Base-by-base conservation (phyloP, 2,797 vertebrate species). In the Epinephelus coioides region DNA sequence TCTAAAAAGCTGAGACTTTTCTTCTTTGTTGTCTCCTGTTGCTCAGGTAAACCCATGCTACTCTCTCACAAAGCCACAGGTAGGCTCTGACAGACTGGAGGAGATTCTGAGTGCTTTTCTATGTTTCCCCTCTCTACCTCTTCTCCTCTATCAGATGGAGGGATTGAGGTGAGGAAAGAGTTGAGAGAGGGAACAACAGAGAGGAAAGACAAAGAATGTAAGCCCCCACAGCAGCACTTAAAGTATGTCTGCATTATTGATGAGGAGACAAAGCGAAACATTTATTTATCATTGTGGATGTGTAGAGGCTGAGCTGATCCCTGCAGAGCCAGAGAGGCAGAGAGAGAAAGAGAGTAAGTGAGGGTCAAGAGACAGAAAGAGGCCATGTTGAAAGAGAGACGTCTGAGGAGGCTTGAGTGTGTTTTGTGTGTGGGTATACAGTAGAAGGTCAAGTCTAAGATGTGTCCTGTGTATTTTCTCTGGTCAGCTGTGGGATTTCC, bases 181-280 rank as follows among this genome's bases (percentile, higher is more conserved):
- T 23, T 47, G 73, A 70, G 76, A 78, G 54, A 70, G 63, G 67
- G 81, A 86, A 86, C 74, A 87, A 92, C 73, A 75, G 79, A 84
- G 65, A 44, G 72, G 66, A 85, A 89, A 91, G 86, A 88, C 75
- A 77, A 86, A 92, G 73, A 92, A 89, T 74, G 66, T 78, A 86
- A 96, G 94, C 93, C 94, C 96, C 95, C 96, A 97, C 89, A 95
- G 95, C 95, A 92, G 95, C 94, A 95, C 96, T 98, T 97, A 96
- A 90, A 93, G 95, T 94, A 93, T 92, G 43, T 34, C 92, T 97
- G 91, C 95, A 98, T 98, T 97, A 98, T 98, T 98, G 96, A 99
- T 97, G 90, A 91, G 73, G 86, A 96, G 81, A 91, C 91, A 93
- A 95, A 95, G 95, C 93, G 96, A 97, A 97, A 96, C 97, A 97